Conservation (phyloP, 1,140 invertebrate species). For the Tribolium madens region DNA sequence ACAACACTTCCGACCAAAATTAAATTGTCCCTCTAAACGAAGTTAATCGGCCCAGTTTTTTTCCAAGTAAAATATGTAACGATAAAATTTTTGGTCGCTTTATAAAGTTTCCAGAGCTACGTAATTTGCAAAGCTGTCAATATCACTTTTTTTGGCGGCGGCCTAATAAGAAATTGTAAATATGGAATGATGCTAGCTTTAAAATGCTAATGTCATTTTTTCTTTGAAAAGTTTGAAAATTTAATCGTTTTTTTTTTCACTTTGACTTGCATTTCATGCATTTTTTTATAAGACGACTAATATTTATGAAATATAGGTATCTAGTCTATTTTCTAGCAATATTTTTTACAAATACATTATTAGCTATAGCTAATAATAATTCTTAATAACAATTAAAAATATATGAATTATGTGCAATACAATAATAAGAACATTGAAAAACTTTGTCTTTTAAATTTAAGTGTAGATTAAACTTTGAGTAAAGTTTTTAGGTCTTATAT, state of each 20-base stretch:
- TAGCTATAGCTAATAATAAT: too few species aligned
- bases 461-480: too few species aligned
- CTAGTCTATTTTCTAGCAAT: too few species aligned
- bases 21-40: slow-evolving; percentile 5
- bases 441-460: too few species aligned
- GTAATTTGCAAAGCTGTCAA: not conserved
- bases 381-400: too few species aligned
- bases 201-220: not conserved
- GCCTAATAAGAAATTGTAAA: not conserved
- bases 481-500: too few species aligned
- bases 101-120: not conserved
- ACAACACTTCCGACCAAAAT: slow-evolving; percentile 7
- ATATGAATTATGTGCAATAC: too few species aligned
- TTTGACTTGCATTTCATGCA: not conserved
- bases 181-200: not conserved
- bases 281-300: not conserved
- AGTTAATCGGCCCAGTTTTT: not conserved
- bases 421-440: too few species aligned
- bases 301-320: too few species aligned
- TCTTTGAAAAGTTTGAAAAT: not conserved
- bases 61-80: not conserved
- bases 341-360: too few species aligned
- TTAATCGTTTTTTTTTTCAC: not conserved
- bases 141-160: not conserved
- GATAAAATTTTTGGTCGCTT: not conserved